Base-by-base conservation (phyloP, 2,113 vertebrate species). In the Phodopus roborovskii region DNA sequence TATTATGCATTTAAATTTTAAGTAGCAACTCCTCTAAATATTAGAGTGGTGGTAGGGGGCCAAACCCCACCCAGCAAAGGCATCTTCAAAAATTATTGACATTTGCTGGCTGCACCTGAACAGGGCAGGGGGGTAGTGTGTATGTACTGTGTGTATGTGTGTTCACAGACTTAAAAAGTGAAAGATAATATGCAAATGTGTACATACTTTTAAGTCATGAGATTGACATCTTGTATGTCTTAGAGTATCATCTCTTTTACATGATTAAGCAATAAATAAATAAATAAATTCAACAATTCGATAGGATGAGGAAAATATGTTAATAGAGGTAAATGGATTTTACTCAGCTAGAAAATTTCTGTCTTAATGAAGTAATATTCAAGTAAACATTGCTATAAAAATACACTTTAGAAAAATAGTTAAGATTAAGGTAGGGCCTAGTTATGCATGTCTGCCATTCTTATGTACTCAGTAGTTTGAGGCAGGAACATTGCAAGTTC, bases 311-410 rank as follows among this genome's bases (percentile, higher is more conserved):
- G 30, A 68, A 92, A 93, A 33, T 79, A 48, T 73, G 42, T 48
- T 24, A 78, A 45, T 79, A 53, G 62, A 68, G 7, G 2, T 60
- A 78, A 93, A 30, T 92, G 30, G 71, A 1, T 30, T 94, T 91
- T 86, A 66, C 7, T 60, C 13, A 87, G 17, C 74, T 81, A 60
- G 39, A 36, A 78, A 64, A 71, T 33, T 82, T 50, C 48, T 81
- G 20, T 73, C 16, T 90, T 92, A 77, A 39, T 68, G 84, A 93
- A 73, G 36, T 45, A 88, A 91, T 77, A 95, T 60, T 8, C 68
- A 75, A 48, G 20, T 81, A 45, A 10, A 56, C 36, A 42, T 26
- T 86, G 13, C 17, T 82, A 58, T 26, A 73, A 70, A 92, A 68
- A 84, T 20, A 90, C 16, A 83, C 12, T 60, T 50, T 8, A 86